Evolutionary conservation across 2,113 vertebrate genomes (phyloP).

Genomic region (Bufo bufo): DNA sequence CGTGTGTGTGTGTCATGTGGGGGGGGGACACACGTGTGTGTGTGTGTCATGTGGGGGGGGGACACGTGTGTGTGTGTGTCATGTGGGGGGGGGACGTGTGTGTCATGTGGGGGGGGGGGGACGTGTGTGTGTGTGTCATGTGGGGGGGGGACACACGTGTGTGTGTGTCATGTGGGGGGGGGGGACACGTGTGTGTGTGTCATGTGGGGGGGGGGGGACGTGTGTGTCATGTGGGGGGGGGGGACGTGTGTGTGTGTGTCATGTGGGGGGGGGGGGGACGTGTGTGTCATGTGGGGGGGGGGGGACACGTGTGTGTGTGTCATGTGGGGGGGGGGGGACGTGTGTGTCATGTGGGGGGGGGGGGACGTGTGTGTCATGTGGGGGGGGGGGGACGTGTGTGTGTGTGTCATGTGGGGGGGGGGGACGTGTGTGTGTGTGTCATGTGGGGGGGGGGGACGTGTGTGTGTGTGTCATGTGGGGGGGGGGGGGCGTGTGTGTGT

Average conservation of each 20-base stretch:
- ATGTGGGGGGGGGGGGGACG: not conserved
- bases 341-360: no score
- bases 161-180: not conserved
- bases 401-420: not conserved
- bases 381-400: not conserved
- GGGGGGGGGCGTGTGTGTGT: not conserved
- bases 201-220: no score
- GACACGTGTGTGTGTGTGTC: no score
- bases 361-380: no score
- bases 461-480: not conserved
- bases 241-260: no score
- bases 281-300: not conserved
- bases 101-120: not conserved
- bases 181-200: not conserved
- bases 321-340: not conserved
- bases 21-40: not conserved
- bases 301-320: no score
- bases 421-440: no score
- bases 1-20: no score
- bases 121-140: not conserved
- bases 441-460: not conserved
- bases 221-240: not conserved
- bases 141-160: not conserved
- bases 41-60: no score
- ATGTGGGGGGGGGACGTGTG: not conserved